Evolutionary conservation across 2,797 vertebrate species (phyloP), one percentile per base, ranked within the genome.

Genomic region (Eulemur albifrons): DNA sequence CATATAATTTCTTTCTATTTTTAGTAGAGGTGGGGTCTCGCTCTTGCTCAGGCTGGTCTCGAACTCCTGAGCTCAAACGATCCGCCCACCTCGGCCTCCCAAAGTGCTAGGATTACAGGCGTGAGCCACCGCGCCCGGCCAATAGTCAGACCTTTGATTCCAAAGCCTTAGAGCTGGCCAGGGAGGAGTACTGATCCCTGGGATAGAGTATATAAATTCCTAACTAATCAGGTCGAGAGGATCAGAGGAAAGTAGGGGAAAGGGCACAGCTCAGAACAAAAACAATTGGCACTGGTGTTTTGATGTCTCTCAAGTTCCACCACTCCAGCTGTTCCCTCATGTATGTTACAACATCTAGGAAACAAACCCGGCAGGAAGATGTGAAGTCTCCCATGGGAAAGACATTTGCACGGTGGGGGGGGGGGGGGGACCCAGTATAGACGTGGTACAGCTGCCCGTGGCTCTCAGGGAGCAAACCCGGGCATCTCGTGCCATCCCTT

Each of bases 171-270:
- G 65, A n/a, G 52, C 63, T 59, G 48, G 25, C 43, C 32, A 88
- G 73, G 40, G 50, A 90, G 63, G 38, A 48, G 43, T 50, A 0
- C 7, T 25, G n/a, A 86, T 21, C 27, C 27, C 35, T 7, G 2
- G 1, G 45, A 35, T 27, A 27, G 57, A 9, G 38, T 77, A n/a
- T 14, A 59, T 21, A 82, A 84, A 91, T 89, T 65, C 43, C 54
- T 76, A 88, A 93, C 88, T 77, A 76, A 87, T 38, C 65, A 89
- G 86, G 85, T 54, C 48, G 93, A 93, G 54, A 93, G 65, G n/a
- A 72, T 38, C 59, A 6, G 35, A 70, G 88, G 43, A 79, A 93
- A 96, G 77, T 43, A 72, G 79, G 81, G 63, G 73, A 97, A 97
- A 97, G 93, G 92, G 70, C 77, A 35, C 5, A n/a, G 23, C 40